Percentiles rank a stretch among this genome's conserved stretches.
Evolutionary conservation across 2,113 vertebrate genomes (phyloP).

Genomic region (Anhinga anhinga): DNA sequence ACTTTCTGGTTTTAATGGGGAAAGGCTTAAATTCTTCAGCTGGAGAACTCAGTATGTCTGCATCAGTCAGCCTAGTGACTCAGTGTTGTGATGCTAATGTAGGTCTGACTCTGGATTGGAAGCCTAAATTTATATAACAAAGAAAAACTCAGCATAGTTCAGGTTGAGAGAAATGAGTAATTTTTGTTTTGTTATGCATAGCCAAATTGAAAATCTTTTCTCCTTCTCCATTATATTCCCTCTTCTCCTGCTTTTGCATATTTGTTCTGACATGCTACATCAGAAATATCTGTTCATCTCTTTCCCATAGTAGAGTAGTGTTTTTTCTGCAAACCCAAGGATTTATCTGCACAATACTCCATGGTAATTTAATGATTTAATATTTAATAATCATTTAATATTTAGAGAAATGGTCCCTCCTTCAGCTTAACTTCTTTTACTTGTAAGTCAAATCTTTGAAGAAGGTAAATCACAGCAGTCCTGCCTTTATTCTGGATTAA

Average conservation of each 20-base stretch:
- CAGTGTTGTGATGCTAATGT: constrained; percentile 11
- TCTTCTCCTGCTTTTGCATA: not conserved
- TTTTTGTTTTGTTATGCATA: not conserved
- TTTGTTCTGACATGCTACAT: not conserved
- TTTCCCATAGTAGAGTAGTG: not conserved
- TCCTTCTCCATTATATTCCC: not conserved
- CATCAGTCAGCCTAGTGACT: constrained; percentile 22
- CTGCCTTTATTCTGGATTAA: not conserved
- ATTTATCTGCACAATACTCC: not conserved
- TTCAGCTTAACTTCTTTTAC: not conserved
- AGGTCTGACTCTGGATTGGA: constrained; percentile 23
- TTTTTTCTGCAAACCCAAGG: not conserved
- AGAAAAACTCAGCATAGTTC: not conserved
- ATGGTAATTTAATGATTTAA: not conserved
- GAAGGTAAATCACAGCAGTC: not conserved
- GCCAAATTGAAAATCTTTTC: not conserved
- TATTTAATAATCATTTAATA: not conserved
- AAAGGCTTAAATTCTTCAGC: not conserved
- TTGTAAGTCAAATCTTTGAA: not conserved
- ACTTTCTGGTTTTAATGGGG: not conserved
- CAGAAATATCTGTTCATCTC: not conserved
- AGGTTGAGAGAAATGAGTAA: not conserved
- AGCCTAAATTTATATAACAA: constrained; percentile 1
- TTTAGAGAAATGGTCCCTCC: not conserved
- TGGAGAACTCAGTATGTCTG: not conserved